phyloP scores from a whole-genome alignment of 2,797 vertebrate genomes.

The Huso huso region DNA sequence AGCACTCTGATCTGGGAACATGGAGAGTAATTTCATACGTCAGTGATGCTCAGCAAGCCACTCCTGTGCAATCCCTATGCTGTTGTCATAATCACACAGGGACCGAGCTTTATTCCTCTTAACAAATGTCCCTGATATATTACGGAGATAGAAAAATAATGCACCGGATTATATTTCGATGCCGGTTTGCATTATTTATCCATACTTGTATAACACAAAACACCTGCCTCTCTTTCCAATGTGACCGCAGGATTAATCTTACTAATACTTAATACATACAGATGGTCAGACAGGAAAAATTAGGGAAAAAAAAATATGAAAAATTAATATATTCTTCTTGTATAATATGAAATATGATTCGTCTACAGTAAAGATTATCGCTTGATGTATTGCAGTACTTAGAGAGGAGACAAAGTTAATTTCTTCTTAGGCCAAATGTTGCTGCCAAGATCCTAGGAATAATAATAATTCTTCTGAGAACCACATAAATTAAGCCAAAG shows the following conservation, averaged over 20 bases:
- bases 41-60: constrained; percentile 51
- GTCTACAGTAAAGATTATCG: constrained; percentile 75
- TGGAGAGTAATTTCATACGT: constrained; percentile 65
- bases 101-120: constrained; percentile 38
- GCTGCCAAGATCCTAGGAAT: constrained; percentile 53
- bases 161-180: constrained; percentile 71
- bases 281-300: constrained; percentile 88
- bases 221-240: constrained; percentile 74
- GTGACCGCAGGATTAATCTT: constrained; percentile 86
- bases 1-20: constrained; percentile 55
- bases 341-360: constrained; percentile 77
- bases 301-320: constrained; percentile 79
- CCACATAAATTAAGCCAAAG: constrained; percentile 67
- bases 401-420: constrained; percentile 74
- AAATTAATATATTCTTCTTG: constrained; percentile 83
- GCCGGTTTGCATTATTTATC: constrained; percentile 69
- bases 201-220: constrained; percentile 58
- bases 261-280: constrained; percentile 79
- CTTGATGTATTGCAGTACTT: constrained; percentile 74
- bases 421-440: constrained; percentile 70
- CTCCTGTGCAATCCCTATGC: constrained; percentile 41
- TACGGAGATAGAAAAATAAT: constrained; percentile 66
- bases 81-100: constrained; percentile 40
- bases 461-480: constrained; percentile 63
- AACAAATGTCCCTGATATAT: constrained; percentile 61